phyloP scores from a whole-genome alignment of 2,888 invertebrate species.

The Leptogaster cylindrica region DNA sequence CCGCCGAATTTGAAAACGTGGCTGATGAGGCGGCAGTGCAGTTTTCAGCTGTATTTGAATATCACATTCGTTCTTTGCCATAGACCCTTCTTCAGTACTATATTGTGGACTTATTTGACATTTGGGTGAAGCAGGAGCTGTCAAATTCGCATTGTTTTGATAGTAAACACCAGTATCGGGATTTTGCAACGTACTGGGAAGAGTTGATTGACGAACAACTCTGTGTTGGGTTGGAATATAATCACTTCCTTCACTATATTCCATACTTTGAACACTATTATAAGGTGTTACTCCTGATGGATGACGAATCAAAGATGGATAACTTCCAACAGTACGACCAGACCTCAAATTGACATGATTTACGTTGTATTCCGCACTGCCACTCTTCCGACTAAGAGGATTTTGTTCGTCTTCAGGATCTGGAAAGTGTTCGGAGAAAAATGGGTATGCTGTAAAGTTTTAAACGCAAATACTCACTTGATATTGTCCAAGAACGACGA shows the following conservation, averaged over 20 bases:
- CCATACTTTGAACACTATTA: constrained; percentile 43
- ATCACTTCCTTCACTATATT: constrained; percentile 53
- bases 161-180: constrained; percentile 46
- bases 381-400: constrained; percentile 30
- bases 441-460: too few species aligned
- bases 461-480: constrained; percentile 68
- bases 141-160: constrained; percentile 56
- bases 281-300: constrained; percentile 58
- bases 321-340: constrained; percentile 60
- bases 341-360: constrained; percentile 69
- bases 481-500: constrained; percentile 75
- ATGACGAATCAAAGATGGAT: constrained; percentile 51
- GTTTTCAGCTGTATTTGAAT: background rate
- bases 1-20: constrained; percentile 54
- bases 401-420: constrained; percentile 58
- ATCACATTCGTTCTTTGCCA: constrained; percentile 22
- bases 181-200: constrained; percentile 57
- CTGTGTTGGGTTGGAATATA: constrained; percentile 56
- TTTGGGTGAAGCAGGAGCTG: constrained; percentile 60
- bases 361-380: constrained; percentile 56
- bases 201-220: constrained; percentile 59
- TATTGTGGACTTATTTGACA: constrained; percentile 57
- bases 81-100: constrained; percentile 55
- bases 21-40: constrained; percentile 42
- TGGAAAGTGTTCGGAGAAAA: too few species aligned